phyloP scores from a whole-genome alignment of 2,888 invertebrate species.

The Cephus pulcher region DNA sequence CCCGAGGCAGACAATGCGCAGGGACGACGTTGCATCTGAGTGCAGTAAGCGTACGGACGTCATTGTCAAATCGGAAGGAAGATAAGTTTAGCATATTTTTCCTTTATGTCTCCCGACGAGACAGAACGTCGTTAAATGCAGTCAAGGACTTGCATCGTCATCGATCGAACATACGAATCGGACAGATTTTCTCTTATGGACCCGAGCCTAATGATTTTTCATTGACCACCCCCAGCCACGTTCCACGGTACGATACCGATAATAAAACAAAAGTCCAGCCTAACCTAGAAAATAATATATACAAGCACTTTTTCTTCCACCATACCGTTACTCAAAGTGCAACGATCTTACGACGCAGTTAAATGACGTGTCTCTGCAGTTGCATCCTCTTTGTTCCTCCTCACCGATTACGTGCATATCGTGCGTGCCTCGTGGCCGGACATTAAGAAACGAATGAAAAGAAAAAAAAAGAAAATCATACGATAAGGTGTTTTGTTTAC shows the following conservation, averaged over 20 bases:
- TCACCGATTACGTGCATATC: neutral
- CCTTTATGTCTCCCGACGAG: conserved; percentile 5
- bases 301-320: neutral
- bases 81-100: conserved; percentile 6
- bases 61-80: conserved; percentile 34
- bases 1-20: conserved; percentile 44
- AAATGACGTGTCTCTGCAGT: neutral
- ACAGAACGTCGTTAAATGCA: neutral
- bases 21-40: conserved; percentile 31
- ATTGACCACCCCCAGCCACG: neutral
- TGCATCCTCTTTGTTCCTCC: neutral
- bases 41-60: conserved; percentile 35
- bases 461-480: neutral
- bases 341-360: neutral
- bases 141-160: neutral
- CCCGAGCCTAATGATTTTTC: neutral
- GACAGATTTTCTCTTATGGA: neutral
- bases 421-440: neutral
- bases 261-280: neutral
- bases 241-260: neutral
- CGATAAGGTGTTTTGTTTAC: neutral
- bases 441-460: neutral
- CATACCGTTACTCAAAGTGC: neutral
- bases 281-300: neutral
- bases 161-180: neutral